Base-by-base conservation (phyloP, 2,113 vertebrate species). In the Cheirogaleus medius region DNA sequence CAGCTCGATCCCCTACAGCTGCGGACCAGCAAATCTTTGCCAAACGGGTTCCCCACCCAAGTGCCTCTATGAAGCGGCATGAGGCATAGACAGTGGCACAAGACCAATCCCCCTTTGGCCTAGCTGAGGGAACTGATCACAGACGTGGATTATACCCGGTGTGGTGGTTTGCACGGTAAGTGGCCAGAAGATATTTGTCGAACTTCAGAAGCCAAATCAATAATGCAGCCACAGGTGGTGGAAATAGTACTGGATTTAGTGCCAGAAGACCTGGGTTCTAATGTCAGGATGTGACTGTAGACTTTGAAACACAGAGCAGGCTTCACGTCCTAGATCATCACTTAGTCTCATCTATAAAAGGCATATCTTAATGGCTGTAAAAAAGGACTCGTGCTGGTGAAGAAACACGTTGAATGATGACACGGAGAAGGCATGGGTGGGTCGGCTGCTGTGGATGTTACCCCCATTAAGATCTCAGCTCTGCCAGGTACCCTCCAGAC, bases 31-130 rank as follows among this genome's bases (percentile, higher is more conserved):
- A 29, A 44, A 4, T 54, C 37, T 81, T 92, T 58, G 32, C 32
- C 18, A 58, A 49, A n/a, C 34, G 15, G 1, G 1, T 23, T 66
- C 3, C 9, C 20, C 3, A 9, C 1, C 2, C 8, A 66, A 23
- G 20, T 5, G 8, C 39, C 7, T 15, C n/a, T 52, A 3, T 27
- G 39, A 47, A 42, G 42, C 23, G 27, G 64, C 74, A 4, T 3
- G 32, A 52, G 20, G 68, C 11, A 23, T 3, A 78, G 14, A 78
- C 8, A 27, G 7, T n/a, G 42, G 39, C 32, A 37, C 1, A 29
- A 63, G 54, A 87, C 32, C 17, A 54, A 2, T 6, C 5, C 39
- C 69, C 52, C 68, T 90, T 56, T 37, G 34, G 44, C 34, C 34
- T 76, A 34, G 2, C 14, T 82, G 6, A 47, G 29, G 37, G 56